Percentiles rank a stretch among this genome's conserved stretches.
These are phyloP conservation scores for Drosophila histrio DNA, from an alignment of 2,888 invertebrate species.

Conservation along the genomic window DNA sequence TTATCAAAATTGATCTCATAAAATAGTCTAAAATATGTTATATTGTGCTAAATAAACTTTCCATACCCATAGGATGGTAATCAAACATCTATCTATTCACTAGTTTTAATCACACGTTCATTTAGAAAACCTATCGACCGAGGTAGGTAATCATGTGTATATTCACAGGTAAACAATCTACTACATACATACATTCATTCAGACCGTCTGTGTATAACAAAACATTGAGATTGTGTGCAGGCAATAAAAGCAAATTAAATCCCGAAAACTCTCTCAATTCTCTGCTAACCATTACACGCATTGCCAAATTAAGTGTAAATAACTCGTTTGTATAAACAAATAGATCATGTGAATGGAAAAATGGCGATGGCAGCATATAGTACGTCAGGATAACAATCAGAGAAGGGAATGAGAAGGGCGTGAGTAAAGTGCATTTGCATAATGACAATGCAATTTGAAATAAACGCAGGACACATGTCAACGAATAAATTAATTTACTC, in stretches of 20 bases:
- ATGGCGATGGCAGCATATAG: conserved; percentile 21
- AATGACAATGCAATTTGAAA: conserved; percentile 76
- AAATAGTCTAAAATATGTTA: neutral
- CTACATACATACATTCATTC: neutral
- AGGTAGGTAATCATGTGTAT: neutral
- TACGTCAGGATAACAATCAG: neutral
- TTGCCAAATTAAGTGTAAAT: conserved; percentile 79
- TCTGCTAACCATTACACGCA: conserved; percentile 53
- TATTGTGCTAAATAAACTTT: neutral
- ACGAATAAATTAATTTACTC: conserved; percentile 84
- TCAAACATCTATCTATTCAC: neutral
- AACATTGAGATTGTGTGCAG: neutral
- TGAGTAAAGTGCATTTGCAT: conserved; percentile 69
- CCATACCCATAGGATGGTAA: neutral
- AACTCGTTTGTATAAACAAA: conserved; percentile 79
- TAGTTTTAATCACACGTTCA: conserved; percentile 2
- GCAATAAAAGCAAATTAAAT: conserved; percentile 42
- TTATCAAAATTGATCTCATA: neutral
- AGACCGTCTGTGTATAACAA: conserved; percentile 1
- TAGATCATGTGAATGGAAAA: conserved; percentile 59
- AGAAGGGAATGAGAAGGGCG: neutral
- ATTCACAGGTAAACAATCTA: conserved; percentile 4
- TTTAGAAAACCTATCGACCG: neutral
- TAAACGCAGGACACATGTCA: conserved; percentile 81
- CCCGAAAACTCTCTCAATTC: conserved; percentile 17